Evolutionary conservation across 2,888 invertebrate species (phyloP).

Genomic region (Dryococelus australis): DNA sequence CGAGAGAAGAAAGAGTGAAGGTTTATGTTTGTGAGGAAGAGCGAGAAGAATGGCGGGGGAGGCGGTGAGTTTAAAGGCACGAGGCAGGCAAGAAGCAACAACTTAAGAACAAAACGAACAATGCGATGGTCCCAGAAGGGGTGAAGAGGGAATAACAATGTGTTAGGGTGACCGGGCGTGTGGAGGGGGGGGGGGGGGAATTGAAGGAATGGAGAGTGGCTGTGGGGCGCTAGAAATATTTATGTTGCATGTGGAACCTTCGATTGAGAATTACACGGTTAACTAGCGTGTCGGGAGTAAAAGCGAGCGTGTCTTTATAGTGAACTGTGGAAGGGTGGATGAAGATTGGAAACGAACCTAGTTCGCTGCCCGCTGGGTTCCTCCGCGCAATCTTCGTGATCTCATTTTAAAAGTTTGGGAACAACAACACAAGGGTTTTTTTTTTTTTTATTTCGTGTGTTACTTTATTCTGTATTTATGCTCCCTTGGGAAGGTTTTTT

Average conservation of each 20-base stretch:
- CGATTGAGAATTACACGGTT: neutral
- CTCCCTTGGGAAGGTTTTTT: neutral
- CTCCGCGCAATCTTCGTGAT: neutral
- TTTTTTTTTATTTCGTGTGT: neutral
- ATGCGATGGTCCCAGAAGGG: neutral
- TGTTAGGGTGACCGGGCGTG: too few relatives aligned
- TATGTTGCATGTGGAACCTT: neutral
- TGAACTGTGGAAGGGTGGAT: neutral
- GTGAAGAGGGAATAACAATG: neutral
- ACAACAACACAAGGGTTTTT: neutral
- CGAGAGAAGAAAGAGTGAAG: neutral
- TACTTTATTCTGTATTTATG: neutral
- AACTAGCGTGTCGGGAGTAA: neutral
- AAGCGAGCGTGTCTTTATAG: neutral
- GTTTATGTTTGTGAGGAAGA: too few relatives aligned
- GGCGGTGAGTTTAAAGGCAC: neutral
- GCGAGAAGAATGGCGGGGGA: neutral
- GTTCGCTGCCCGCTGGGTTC: neutral
- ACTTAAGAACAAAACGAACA: constrained; percentile 9
- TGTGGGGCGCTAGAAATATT: neutral
- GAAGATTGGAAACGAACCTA: neutral
- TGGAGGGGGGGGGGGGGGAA: neutral
- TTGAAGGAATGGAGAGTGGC: neutral
- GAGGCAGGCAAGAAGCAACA: neutral
- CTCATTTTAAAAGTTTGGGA: neutral